These are phyloP conservation scores for Linepithema humile DNA, from an alignment of 1,140 invertebrate genomes.

Conservation along the genomic window DNA sequence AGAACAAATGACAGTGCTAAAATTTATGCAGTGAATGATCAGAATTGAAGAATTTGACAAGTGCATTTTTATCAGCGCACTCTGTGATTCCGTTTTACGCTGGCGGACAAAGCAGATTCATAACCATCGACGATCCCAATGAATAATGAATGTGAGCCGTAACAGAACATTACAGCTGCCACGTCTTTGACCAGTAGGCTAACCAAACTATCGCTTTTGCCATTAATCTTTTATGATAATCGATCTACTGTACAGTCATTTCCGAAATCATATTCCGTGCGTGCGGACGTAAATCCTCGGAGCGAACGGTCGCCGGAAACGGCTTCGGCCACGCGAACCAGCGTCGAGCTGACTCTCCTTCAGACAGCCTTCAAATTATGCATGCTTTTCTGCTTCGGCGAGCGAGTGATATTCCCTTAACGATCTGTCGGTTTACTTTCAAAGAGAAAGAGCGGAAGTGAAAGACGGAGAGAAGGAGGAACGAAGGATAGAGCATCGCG, in stretches of 20 bases:
- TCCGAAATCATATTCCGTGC: conserved; percentile 34
- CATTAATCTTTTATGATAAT: conserved; percentile 58
- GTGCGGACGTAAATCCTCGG: conserved; percentile 13
- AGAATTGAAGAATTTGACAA: not conserved
- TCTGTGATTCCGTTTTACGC: not conserved
- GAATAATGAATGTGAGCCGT: conserved; percentile 26
- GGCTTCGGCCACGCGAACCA: not conserved
- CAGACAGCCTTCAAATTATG: conserved; percentile 42
- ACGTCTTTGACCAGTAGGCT: conserved; percentile 11
- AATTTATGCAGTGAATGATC: not conserved
- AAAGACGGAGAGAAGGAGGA: not conserved
- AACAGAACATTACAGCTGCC: not conserved
- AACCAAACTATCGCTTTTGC: not conserved
- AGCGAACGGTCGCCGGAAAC: conserved; percentile 38
- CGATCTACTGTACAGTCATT: conserved; percentile 29
- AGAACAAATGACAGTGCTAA: no score
- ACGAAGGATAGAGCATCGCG: not conserved
- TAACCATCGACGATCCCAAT: conserved; percentile 8
- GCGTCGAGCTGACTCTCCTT: not conserved
- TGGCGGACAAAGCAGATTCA: not conserved
- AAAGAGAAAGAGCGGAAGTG: conserved; percentile 15
- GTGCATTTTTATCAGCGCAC: not conserved
- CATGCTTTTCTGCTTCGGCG: conserved; percentile 41
- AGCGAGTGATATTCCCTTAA: conserved; percentile 41
- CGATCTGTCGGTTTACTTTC: conserved; percentile 39